A percentile compares a stretch with the other conserved stretches of the same genome.
These are phyloP conservation scores for Allacma fusca DNA, from an alignment of 2,888 invertebrate genomes.

Conservation along the genomic window DNA sequence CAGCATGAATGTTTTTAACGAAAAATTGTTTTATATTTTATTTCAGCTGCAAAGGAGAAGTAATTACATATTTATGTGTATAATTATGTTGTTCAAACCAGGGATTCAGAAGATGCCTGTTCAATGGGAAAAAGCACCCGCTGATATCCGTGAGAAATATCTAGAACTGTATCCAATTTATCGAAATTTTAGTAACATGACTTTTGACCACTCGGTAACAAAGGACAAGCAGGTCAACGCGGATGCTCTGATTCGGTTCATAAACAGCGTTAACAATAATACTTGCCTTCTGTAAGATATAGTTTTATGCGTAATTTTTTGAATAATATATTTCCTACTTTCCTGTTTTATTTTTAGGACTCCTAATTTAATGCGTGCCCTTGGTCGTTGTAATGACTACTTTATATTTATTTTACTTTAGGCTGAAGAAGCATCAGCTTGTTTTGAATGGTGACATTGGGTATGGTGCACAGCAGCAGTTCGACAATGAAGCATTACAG, in stretches of 20 bases:
- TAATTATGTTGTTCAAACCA: no score
- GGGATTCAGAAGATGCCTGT: constrained; percentile 88
- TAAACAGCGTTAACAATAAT: constrained; percentile 73
- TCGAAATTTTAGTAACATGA: constrained; percentile 68
- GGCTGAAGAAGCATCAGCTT: constrained; percentile 78
- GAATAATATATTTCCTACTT: background rate
- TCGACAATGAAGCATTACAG: constrained; percentile 94
- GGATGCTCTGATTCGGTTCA: constrained; percentile 79
- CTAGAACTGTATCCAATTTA: constrained; percentile 79
- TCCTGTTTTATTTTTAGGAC: no score
- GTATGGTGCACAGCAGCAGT: constrained; percentile 85
- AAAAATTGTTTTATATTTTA: no score
- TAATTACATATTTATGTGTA: no score
- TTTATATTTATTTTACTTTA: constrained; percentile 62
- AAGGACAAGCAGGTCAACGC: constrained; percentile 70
- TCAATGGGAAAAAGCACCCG: constrained; percentile 79
- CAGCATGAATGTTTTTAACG: constrained; percentile 60
- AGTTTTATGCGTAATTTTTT: no score
- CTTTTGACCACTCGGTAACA: constrained; percentile 37
- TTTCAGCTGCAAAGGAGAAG: no score
- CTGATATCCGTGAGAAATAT: constrained; percentile 76
- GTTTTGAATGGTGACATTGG: constrained; percentile 85
- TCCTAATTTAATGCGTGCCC: no score
- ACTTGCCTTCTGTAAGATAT: constrained; percentile 68
- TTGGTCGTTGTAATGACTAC: no score